Evolutionary conservation across 2,888 invertebrate species (phyloP).

Genomic region (Drosophila hamatofila): DNA sequence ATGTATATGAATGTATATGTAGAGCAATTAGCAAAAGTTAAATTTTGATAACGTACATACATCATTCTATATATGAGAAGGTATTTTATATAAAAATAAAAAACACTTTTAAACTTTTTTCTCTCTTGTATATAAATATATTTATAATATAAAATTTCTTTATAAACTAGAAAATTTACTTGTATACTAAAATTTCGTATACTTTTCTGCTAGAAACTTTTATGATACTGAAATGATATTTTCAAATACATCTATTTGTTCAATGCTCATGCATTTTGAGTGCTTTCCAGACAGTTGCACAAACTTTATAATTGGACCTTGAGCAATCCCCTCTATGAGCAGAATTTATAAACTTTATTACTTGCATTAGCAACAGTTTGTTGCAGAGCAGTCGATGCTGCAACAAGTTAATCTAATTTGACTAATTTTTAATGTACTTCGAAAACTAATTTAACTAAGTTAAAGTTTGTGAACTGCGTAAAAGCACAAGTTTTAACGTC

Average conservation of each 20-base stretch:
- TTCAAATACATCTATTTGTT: background rate
- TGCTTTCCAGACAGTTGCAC: background rate
- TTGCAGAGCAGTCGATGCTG: slow-evolving; percentile 19
- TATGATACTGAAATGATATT: background rate
- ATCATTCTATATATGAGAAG: background rate
- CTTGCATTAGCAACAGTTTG: slow-evolving; percentile 10
- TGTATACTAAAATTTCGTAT: background rate
- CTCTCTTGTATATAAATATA: background rate
- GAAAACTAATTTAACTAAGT: background rate
- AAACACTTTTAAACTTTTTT: background rate
- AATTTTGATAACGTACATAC: background rate
- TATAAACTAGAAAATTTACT: background rate
- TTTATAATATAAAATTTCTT: background rate
- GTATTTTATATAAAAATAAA: background rate
- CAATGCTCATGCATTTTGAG: background rate
- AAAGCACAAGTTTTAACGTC: slow-evolving; percentile 9
- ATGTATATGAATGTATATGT: background rate
- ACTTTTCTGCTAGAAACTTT: background rate
- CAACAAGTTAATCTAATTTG: background rate
- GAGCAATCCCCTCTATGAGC: background rate
- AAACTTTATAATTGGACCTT: background rate
- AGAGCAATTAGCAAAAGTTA: background rate
- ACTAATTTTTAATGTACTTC: background rate
- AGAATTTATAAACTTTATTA: background rate
- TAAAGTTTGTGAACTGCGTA: slow-evolving; percentile 27